Base-by-base conservation (phyloP, 1,140 invertebrate species). In the Watersipora subatra region DNA sequence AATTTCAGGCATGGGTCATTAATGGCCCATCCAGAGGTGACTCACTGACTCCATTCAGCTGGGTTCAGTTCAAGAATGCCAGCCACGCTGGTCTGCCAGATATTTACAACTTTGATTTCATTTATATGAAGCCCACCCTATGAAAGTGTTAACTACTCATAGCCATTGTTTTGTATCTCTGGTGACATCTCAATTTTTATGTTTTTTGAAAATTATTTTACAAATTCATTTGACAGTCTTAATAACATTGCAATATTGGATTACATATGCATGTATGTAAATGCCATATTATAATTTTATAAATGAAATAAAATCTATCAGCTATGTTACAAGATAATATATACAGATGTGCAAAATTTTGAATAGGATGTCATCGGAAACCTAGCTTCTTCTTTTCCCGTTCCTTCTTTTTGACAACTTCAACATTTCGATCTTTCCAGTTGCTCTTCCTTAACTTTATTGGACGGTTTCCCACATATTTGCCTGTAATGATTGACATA, bases 371-470 rank as follows among this genome's bases (percentile, higher is more conserved):
- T 74, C 68, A 77, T 69, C 69, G 70, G 2, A 78, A 67, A 27
- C 76, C 84, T 2, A 85, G 71, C 57, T 80, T 72, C 66, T 82
- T 77, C 73, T 85, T 96, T 73, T 96, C 91, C 74, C 93, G 93
- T 73, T 95, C 90, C 76, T 98, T 97, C 78, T 95, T 96, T 63
- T 90, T 85, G 0, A 97, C 93, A 0, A 91, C 84, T 63, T 98
- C 93, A 1, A 98, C 80, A 76, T 92, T 92, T 65, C 96, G 84
- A 71, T 93, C 91, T 73, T 89, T 91, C 96, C 96, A 99, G 0
- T 87, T 88, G 75, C 93, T 97, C 82, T 99, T 99, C 1, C 95
- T 80, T 28, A 99, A 80, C 79, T 99, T 99, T 64, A 99, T 99
- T 1, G 96, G 96, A 26, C 96, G 84, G 74, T 94, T 97, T 20